Conservation (phyloP, 2,888 invertebrate genomes). For the Bhutanitis thaidina region DNA sequence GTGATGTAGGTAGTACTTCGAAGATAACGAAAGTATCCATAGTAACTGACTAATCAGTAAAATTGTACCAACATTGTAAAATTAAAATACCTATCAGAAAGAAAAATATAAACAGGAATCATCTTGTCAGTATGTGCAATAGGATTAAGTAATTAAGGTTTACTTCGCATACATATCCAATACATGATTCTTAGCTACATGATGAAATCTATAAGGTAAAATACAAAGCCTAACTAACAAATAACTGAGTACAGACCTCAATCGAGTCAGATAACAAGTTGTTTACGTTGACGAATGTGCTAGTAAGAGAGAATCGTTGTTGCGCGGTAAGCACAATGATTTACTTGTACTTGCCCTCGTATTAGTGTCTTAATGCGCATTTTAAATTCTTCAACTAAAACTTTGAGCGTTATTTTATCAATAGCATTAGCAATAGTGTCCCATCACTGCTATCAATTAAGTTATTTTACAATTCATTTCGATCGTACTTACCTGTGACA, state of each 20-base stretch:
- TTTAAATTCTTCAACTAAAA: no score
- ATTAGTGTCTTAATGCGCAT: no score
- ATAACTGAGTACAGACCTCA: background rate
- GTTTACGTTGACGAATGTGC: conserved; percentile 4
- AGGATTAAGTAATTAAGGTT: background rate
- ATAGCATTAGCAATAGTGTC: no score
- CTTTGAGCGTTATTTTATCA: no score
- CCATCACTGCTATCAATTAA: no score
- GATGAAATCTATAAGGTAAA: conserved; percentile 16
- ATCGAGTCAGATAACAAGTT: conserved; percentile 8
- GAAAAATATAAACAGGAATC: no score
- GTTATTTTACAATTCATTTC: no score
- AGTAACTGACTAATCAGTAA: background rate
- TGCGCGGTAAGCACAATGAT: background rate
- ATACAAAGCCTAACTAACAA: background rate
- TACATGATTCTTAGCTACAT: background rate
- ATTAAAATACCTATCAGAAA: background rate
- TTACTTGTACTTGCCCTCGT: no score
- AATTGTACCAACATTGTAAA: background rate
- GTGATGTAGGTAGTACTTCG: no score
- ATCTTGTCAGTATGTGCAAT: no score
- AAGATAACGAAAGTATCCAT: background rate
- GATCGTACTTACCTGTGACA: no score
- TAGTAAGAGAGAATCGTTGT: conserved; percentile 12
- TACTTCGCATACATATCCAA: background rate